A percentile compares a stretch with the other conserved stretches of the same genome.
Evolutionary conservation across 2,888 invertebrate species (phyloP).

Genomic region (Melipona bicolor): DNA sequence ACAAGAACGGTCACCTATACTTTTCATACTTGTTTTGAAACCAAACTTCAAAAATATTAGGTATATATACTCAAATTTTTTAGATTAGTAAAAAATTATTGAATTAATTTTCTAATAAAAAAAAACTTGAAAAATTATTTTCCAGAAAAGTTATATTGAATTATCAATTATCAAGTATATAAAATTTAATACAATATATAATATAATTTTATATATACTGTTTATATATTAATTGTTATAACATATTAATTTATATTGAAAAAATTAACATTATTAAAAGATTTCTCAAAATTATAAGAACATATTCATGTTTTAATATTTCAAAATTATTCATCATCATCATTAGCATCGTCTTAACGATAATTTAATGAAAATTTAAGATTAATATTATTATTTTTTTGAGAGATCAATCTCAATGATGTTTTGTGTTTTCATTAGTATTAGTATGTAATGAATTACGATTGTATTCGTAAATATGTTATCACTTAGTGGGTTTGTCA

Average conservation of each 20-base stretch:
- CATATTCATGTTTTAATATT: not conserved
- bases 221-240: no score
- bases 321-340: not conserved
- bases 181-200: no score
- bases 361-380: not conserved
- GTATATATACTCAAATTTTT: not conserved
- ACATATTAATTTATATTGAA: no score
- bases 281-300: not conserved
- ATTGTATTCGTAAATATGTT: slow-evolving; percentile 45
- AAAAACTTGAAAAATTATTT: not conserved
- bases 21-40: not conserved
- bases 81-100: not conserved
- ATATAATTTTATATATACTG: no score
- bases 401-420: not conserved
- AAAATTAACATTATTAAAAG: not conserved
- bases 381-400: not conserved
- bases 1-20: slow-evolving; percentile 37
- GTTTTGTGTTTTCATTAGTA: not conserved
- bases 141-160: not conserved
- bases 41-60: not conserved
- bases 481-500: slow-evolving; percentile 26
- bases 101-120: not conserved
- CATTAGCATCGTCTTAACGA: not conserved
- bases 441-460: not conserved
- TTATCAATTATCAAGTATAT: not conserved